Base-by-base conservation (phyloP, 2,797 vertebrate species). In the Rhinatrema bivittatum region DNA sequence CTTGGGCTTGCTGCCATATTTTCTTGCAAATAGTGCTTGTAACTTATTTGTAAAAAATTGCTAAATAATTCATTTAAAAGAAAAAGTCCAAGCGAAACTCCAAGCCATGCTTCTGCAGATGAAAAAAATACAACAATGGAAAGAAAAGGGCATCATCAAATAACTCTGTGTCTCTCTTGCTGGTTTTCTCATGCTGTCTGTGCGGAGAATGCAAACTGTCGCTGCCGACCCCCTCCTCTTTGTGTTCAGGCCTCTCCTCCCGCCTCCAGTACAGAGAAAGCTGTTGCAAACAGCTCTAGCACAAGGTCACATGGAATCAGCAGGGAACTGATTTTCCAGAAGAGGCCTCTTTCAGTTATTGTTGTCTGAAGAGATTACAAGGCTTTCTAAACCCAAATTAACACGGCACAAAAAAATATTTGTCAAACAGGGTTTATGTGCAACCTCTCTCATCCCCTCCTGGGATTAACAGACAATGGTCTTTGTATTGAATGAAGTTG, bases 311-410 rank as follows among this genome's bases (percentile, higher is more conserved):
- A 19, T 3, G 8, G 32, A 19, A 0, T 67, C 58, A 36, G 32
- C 10, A 12, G 64, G 58, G 59, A 61, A 64, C 42, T 56, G 52
- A 10, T 5, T 53, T 56, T 44, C 60, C 53, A 2, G 13, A 50
- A 56, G 8, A 54, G 46, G 50, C 59, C 67, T 75, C 69, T 61
- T 55, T 68, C 38, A 38, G 62, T 61, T 54, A 50, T 59, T 69
- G 71, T 65, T 62, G 53, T 68, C 67, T 72, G 53, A 74, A 54
- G 62, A 56, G 58, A 77, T 75, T 71, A 65, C 39, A 60, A 66
- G 63, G 41, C 53, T 70, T 72, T 66, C 61, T 67, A 77, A 37
- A 51, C 51, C 49, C 42, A 39, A 60, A 62, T 68, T 70, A 77
- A 77, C 68, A 62, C 57, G 46, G 42, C 55, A 16, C 32, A 26